Percentiles rank a stretch among this genome's conserved stretches.
Evolutionary conservation across 2,797 vertebrate genomes (phyloP).

Genomic region (Antennarius maculatus): DNA sequence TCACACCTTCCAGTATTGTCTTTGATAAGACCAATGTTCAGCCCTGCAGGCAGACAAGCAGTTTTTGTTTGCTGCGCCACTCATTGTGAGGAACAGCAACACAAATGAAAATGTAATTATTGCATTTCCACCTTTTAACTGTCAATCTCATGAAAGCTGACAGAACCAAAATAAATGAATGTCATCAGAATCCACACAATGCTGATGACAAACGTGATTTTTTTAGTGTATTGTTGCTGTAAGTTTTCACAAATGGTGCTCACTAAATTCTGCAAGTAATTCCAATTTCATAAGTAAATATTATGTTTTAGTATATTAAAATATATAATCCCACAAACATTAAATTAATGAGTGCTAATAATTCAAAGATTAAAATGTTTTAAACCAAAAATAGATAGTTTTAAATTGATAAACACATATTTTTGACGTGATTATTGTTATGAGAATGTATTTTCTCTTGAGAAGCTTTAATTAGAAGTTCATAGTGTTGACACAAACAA

Average conservation of each 20-base stretch:
- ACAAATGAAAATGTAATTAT: conserved; percentile 70
- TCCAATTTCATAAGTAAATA: not conserved
- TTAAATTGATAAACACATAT: conserved; percentile 53
- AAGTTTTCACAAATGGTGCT: not conserved
- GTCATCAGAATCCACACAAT: conserved; percentile 7
- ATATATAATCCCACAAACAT: not conserved
- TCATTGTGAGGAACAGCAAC: conserved; percentile 53
- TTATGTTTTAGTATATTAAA: not conserved
- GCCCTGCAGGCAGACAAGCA: conserved; percentile 34
- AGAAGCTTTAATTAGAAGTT: conserved; percentile 60
- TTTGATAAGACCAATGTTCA: conserved; percentile 64
- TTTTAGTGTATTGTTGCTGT: not conserved
- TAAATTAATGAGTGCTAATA: not conserved
- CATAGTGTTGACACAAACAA: conserved; percentile 77
- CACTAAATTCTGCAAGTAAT: not conserved
- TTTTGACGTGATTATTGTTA: conserved; percentile 66
- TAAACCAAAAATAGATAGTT: conserved; percentile 1
- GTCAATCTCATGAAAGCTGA: conserved; percentile 62
- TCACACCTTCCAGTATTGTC: conserved; percentile 43
- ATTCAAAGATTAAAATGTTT: conserved; percentile 12
- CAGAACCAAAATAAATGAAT: conserved; percentile 21
- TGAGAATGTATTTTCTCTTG: conserved; percentile 51
- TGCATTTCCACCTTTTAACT: conserved; percentile 56
- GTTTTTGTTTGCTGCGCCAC: conserved; percentile 17
- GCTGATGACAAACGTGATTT: conserved; percentile 6